Conservation (phyloP, 2,113 vertebrate species). For the Chionis minor region DNA sequence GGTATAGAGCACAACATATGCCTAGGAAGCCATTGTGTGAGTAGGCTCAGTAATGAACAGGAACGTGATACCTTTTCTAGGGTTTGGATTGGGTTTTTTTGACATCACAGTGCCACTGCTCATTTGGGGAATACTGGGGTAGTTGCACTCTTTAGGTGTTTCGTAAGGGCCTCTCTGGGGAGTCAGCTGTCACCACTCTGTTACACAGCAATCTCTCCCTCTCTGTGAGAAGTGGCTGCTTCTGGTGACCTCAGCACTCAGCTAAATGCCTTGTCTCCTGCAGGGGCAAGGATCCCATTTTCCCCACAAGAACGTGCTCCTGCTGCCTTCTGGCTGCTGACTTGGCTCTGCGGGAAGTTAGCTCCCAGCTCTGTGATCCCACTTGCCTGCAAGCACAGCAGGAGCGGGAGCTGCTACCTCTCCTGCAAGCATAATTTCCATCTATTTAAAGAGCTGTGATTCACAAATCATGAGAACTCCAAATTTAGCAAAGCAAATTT, state of each 20-base stretch:
- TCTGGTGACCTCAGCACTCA: background rate
- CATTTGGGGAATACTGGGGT: background rate
- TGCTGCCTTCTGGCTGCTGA: background rate
- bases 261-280: background rate
- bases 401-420: background rate
- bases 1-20: background rate
- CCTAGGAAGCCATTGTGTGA: background rate
- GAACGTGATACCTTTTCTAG: background rate
- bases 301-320: background rate
- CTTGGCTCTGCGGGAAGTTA: background rate
- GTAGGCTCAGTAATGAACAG: background rate
- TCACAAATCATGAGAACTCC: background rate
- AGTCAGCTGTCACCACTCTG: background rate
- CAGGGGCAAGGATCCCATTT: background rate
- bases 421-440: background rate
- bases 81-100: background rate
- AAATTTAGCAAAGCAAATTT: background rate
- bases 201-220: background rate
- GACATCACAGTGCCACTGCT: background rate
- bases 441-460: constrained; percentile 2
- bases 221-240: background rate
- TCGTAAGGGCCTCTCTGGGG: background rate
- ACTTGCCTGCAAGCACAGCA: background rate
- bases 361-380: background rate
- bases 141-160: background rate